Evolutionary conservation across 2,113 vertebrate genomes (phyloP).

Genomic region (Phyllostomus hastatus): DNA sequence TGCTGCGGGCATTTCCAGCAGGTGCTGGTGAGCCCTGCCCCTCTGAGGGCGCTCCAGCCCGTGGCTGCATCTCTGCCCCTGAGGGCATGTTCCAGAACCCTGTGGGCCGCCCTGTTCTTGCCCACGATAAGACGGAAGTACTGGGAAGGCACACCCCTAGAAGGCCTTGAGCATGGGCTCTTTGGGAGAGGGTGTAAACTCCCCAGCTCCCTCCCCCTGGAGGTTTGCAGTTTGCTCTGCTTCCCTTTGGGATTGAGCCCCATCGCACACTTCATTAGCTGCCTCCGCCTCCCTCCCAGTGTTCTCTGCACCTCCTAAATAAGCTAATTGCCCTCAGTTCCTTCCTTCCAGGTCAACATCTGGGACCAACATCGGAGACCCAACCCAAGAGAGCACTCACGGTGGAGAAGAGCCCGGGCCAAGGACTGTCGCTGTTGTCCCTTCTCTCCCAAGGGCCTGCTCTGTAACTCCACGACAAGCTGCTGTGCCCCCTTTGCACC

Average conservation of each 20-base stretch:
- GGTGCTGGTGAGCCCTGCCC: not conserved
- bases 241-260: not conserved
- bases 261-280: not conserved
- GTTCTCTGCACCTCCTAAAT: not conserved
- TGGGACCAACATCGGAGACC: not conserved
- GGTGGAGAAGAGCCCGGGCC: not conserved
- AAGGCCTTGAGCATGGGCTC: not conserved
- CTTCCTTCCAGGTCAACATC: not conserved
- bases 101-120: not conserved
- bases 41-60: not conserved
- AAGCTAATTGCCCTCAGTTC: not conserved
- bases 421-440: not conserved
- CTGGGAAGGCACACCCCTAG: not conserved
- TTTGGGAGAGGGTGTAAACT: not conserved
- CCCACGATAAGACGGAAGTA: not conserved
- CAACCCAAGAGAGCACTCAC: not conserved
- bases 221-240: not conserved
- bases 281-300: not conserved
- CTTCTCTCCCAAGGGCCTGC: not conserved
- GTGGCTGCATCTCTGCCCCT: not conserved
- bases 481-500: not conserved
- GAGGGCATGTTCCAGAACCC: not conserved
- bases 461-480: not conserved
- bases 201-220: not conserved
- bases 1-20: not conserved